Evolutionary conservation across 2,797 vertebrate species (phyloP).

Genomic region (Lagodon rhomboides): DNA sequence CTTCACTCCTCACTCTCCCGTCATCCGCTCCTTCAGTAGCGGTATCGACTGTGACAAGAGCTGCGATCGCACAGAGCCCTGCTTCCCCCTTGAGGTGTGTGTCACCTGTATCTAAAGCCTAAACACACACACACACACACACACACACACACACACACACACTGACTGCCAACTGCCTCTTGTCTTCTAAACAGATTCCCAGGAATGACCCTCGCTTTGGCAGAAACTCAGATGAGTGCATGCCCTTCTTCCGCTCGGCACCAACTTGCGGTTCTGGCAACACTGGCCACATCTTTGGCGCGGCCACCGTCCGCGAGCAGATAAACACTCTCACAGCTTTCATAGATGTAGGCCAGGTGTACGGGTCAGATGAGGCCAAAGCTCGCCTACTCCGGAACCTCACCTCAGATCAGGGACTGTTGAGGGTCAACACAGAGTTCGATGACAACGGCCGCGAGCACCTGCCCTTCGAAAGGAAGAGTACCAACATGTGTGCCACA

Average conservation of each 20-base stretch:
- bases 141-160: neutral
- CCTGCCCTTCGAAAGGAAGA: slow-evolving; percentile 82
- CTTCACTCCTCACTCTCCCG: slow-evolving; percentile 85
- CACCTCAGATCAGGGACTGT: slow-evolving; percentile 79
- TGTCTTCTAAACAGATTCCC: slow-evolving; percentile 82
- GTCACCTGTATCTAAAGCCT: neutral
- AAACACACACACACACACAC: neutral
- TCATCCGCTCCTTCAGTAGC: slow-evolving; percentile 75
- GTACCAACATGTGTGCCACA: slow-evolving; percentile 83
- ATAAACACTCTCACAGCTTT: slow-evolving; percentile 89
- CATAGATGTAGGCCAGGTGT: slow-evolving; percentile 88
- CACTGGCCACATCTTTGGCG: slow-evolving; percentile 64
- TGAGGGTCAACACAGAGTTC: slow-evolving; percentile 86
- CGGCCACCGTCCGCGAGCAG: slow-evolving; percentile 82
- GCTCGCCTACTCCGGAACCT: slow-evolving; percentile 83
- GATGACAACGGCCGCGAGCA: slow-evolving; percentile 81
- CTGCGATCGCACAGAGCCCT: slow-evolving; percentile 84
- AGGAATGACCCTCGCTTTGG: slow-evolving; percentile 69
- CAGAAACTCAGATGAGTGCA: slow-evolving; percentile 73
- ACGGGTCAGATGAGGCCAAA: slow-evolving; percentile 80
- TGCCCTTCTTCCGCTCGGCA: slow-evolving; percentile 88
- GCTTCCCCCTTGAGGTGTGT: slow-evolving; percentile 87
- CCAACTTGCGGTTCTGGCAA: slow-evolving; percentile 81
- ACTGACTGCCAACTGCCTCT: neutral
- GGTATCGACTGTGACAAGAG: slow-evolving; percentile 76